phyloP scores from a whole-genome alignment of 1,140 invertebrate species.

The Heliconius congener region DNA sequence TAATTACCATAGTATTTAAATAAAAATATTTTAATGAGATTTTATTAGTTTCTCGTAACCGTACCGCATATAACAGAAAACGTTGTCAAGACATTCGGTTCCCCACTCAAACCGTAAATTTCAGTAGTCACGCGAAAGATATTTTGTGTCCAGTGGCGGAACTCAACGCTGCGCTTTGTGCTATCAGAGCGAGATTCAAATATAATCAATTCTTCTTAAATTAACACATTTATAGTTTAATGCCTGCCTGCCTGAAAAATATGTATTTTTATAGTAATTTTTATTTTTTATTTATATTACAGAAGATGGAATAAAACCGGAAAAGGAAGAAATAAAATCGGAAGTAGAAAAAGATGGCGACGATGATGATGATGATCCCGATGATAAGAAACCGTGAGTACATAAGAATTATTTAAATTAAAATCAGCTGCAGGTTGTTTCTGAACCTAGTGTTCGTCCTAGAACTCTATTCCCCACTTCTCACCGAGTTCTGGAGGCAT shows the following conservation, averaged over 20 bases:
- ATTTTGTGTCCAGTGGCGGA: not conserved
- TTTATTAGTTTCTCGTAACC: not conserved
- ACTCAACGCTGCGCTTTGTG: not conserved
- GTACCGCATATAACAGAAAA: not conserved
- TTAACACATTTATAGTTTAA: too few relatives aligned
- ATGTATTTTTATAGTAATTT: not conserved
- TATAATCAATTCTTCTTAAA: too few relatives aligned
- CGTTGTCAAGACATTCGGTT: not conserved
- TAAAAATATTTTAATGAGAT: too few relatives aligned
- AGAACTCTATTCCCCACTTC: too few relatives aligned
- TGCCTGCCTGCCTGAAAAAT: too few relatives aligned
- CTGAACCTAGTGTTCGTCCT: too few relatives aligned
- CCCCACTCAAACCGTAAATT: not conserved
- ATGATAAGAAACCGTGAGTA: conserved; percentile 13
- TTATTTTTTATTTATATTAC: conserved; percentile 4
- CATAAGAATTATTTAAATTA: not conserved
- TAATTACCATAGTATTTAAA: too few relatives aligned
- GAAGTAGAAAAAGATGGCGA: conserved; percentile 20
- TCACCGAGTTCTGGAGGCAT: too few relatives aligned
- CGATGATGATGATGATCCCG: not conserved
- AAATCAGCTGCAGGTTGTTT: too few relatives aligned
- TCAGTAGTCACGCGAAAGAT: not conserved
- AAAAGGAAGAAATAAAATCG: conserved; percentile 24
- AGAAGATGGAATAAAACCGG: conserved; percentile 38
- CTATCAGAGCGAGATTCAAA: not conserved